Conservation (phyloP, 92 coral and sea anemone species). For the Parazoanthus darwini region DNA sequence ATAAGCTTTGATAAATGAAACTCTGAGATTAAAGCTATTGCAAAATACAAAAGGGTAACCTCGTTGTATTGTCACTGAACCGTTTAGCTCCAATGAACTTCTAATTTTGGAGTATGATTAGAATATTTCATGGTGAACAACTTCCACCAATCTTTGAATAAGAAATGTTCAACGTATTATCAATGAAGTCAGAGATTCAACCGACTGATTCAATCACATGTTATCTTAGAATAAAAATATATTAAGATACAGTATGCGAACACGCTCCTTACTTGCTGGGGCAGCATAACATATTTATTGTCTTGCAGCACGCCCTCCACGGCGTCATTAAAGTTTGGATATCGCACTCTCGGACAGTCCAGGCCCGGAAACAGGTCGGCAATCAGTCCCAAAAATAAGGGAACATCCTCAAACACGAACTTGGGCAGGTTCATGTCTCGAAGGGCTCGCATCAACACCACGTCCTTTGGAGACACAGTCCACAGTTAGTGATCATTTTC, state of each 20-base stretch:
- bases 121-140: no score
- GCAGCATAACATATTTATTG: slow-evolving; percentile 85
- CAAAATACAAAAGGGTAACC: no score
- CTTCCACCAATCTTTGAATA: no score
- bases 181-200: not conserved
- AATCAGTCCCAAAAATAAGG: slow-evolving; percentile 97
- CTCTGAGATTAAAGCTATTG: no score
- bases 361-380: slow-evolving; percentile 99
- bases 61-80: no score
- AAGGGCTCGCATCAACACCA: slow-evolving; percentile 96
- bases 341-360: slow-evolving; percentile 98
- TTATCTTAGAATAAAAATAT: not conserved
- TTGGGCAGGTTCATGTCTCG: slow-evolving; percentile 99
- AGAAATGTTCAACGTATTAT: no score
- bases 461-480: slow-evolving; percentile 63
- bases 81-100: no score
- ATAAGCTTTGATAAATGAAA: no score
- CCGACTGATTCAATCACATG: not conserved
- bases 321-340: slow-evolving; percentile 96
- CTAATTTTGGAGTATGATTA: no score
- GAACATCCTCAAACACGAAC: slow-evolving; percentile 99
- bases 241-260: not conserved
- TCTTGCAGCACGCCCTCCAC: slow-evolving; percentile 91
- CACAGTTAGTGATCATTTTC: not conserved
- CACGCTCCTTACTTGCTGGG: slow-evolving; percentile 79